phyloP scores from a whole-genome alignment of 64 coral and sea anemone species.

The Stichodactyla mertensii region DNA sequence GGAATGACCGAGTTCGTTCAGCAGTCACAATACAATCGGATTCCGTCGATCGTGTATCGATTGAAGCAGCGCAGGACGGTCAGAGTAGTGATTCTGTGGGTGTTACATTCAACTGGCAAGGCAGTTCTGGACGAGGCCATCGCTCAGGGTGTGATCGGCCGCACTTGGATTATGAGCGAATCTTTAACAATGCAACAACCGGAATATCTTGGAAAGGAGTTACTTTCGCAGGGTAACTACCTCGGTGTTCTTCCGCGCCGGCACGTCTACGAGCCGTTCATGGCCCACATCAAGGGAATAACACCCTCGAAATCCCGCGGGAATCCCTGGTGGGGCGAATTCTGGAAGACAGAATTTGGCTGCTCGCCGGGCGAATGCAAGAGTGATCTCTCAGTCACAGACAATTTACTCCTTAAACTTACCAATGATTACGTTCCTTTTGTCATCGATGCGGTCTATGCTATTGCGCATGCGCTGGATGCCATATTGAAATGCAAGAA shows the following conservation, averaged over 20 bases:
- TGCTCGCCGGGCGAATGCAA: slow-evolving; percentile 32
- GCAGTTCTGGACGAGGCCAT: neutral
- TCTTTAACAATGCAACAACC: slow-evolving; percentile 9
- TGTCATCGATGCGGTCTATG: slow-evolving; percentile 64
- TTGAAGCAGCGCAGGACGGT: slow-evolving; percentile 11
- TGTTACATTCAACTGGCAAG: slow-evolving; percentile 11
- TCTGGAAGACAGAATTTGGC: slow-evolving; percentile 61
- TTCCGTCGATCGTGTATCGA: slow-evolving; percentile 19
- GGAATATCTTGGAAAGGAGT: slow-evolving; percentile 3
- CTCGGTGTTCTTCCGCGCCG: slow-evolving; percentile 19
- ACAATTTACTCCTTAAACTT: slow-evolving; percentile 35
- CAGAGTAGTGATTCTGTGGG: slow-evolving; percentile 11
- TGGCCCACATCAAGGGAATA: neutral
- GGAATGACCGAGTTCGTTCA: slow-evolving; percentile 15
- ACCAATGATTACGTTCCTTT: slow-evolving; percentile 42
- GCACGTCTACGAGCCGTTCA: slow-evolving; percentile 8
- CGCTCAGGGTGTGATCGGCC: neutral
- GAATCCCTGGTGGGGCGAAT: slow-evolving; percentile 59
- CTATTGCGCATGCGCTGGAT: slow-evolving; percentile 58
- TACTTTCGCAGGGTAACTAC: slow-evolving; percentile 7
- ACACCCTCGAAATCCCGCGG: slow-evolving; percentile 13
- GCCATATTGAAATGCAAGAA: slow-evolving; percentile 31
- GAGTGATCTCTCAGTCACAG: slow-evolving; percentile 24
- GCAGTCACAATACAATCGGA: neutral
- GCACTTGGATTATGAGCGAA: slow-evolving; percentile 31